phyloP scores from a whole-genome alignment of 2,113 vertebrate species.

The Pteronura brasiliensis region DNA sequence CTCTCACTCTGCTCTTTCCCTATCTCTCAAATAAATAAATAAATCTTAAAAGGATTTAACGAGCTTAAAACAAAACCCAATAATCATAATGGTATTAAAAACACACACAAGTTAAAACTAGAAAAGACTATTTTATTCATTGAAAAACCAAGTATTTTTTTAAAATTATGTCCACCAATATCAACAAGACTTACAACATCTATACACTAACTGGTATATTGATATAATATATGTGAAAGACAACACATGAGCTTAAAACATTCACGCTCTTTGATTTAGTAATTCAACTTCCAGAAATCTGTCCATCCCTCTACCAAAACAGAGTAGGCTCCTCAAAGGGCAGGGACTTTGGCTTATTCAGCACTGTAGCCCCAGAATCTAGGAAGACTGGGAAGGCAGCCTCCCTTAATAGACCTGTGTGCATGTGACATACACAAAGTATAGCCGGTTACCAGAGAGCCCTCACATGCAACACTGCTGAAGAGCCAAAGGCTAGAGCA shows the following conservation, averaged over 20 bases:
- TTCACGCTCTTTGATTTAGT: neutral
- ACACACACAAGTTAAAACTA: neutral
- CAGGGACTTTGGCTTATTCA: neutral
- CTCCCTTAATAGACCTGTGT: neutral
- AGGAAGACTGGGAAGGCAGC: neutral
- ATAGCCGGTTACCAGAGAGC: neutral
- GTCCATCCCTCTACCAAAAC: neutral
- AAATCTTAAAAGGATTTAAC: neutral
- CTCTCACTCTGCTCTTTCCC: too few relatives aligned
- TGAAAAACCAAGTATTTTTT: constrained; percentile 1
- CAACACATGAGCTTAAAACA: constrained; percentile 22
- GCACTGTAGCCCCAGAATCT: neutral
- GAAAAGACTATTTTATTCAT: neutral
- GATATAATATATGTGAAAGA: neutral
- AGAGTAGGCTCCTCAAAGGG: neutral
- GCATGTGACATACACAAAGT: neutral
- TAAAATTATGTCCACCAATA: neutral
- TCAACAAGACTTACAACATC: neutral
- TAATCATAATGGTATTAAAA: neutral
- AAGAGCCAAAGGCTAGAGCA: neutral
- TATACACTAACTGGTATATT: neutral
- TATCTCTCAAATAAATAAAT: too few relatives aligned
- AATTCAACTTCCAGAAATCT: constrained; percentile 13
- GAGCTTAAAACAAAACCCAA: constrained; percentile 31
- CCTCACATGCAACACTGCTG: neutral